These are phyloP conservation scores for Spodoptera picta DNA, from an alignment of 2,888 invertebrate species.

Conservation along the genomic window DNA sequence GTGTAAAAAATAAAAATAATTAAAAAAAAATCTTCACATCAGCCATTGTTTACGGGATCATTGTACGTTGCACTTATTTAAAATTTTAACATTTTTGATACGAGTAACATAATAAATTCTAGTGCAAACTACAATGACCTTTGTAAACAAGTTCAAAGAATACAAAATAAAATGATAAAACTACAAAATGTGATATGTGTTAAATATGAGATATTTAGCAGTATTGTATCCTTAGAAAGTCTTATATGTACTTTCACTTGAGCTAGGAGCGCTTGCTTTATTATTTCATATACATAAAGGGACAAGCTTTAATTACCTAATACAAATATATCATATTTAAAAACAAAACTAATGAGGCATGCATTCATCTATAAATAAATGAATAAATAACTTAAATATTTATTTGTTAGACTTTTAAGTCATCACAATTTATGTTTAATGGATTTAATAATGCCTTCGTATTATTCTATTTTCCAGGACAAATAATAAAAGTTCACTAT, in stretches of 20 bases:
- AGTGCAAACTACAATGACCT: conserved; percentile 24
- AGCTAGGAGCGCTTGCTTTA: too few species aligned
- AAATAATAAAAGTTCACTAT: too few species aligned
- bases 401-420: background rate
- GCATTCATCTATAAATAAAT: conserved; percentile 6
- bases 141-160: conserved; percentile 10
- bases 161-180: conserved; percentile 25
- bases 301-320: background rate
- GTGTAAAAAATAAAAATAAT: conserved; percentile 69
- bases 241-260: too few species aligned
- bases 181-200: background rate
- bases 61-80: conserved; percentile 16
- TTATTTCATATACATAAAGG: too few species aligned
- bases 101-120: background rate
- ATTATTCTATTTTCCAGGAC: too few species aligned
- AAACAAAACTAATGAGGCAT: background rate
- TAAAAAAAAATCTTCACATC: conserved; percentile 51
- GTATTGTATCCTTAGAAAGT: background rate
- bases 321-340: conserved; percentile 33
- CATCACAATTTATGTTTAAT: too few species aligned
- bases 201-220: conserved; percentile 15
- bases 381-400: background rate
- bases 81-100: background rate
- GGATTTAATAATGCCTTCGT: too few species aligned
- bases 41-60: conserved; percentile 11